Base-by-base conservation (phyloP, 2,797 vertebrate species). In the Coccyzus lansbergi region DNA sequence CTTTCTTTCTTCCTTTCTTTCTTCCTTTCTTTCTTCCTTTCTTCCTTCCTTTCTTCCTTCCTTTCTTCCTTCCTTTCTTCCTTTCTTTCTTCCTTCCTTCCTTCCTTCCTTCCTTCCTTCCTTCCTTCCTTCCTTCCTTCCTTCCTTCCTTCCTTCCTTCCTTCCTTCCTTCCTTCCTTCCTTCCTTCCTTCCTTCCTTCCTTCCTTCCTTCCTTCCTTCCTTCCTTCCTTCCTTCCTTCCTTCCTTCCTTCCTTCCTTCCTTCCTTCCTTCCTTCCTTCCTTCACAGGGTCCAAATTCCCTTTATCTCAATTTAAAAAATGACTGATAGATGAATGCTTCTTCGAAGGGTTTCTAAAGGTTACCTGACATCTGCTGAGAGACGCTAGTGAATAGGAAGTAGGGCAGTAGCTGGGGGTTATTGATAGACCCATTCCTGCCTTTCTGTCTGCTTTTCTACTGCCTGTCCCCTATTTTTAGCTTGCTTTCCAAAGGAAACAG, bases 61-160 rank as follows among this genome's bases (percentile, higher is more conserved):
- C 25, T 60, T 52, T 26, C 1, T 10, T 5, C n/a, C n/a, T 2
- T 3, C 20, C 20, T 22, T 15, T 38, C n/a, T 21, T 15, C 31
- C 25, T 4, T 25, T 15, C 2, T 2, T 20, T 3, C 0, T 9
- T 4, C 3, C n/a, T n/a, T n/a, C n/a, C n/a, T n/a, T n/a, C n/a
- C n/a, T n/a, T n/a, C n/a, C n/a, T n/a, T n/a, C n/a, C n/a, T n/a
- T n/a, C n/a, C n/a, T n/a, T n/a, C n/a, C n/a, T n/a, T n/a, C n/a
- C n/a, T 52, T 26, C 1, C 10, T 5, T n/a, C n/a, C 2, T 3
- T 20, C 20, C 22, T 15, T 38, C n/a, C 21, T 15, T 31, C 25
- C 4, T 25, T 15, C 2, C 2, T 20, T 3, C 0, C 9, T 4
- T 3, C n/a, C n/a, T 52, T 26, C 1, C 10, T 5, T n/a, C n/a